These are phyloP conservation scores for Tetramorium simillimum DNA, from an alignment of 1,140 invertebrate genomes.

Conservation along the genomic window DNA sequence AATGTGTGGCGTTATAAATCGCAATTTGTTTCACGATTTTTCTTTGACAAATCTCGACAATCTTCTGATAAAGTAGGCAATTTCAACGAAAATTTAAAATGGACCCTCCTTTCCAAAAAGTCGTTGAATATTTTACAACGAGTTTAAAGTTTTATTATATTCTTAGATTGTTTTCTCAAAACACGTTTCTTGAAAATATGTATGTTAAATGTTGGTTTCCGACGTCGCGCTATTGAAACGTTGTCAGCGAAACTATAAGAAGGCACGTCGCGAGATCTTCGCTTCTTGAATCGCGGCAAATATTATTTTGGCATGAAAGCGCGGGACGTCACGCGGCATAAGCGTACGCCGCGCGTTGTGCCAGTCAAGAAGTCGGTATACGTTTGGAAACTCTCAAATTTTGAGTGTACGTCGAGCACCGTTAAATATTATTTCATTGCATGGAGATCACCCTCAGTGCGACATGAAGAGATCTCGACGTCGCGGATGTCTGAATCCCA, in stretches of 20 bases:
- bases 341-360: neutral
- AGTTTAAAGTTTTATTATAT: neutral
- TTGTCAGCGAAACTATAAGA: constrained; percentile 21
- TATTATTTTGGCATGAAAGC: constrained; percentile 16
- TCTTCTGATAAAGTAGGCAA: neutral
- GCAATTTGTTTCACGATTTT: constrained; percentile 6
- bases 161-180: neutral
- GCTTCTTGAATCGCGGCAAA: constrained; percentile 11
- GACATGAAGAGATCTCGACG: neutral
- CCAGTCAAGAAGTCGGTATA: constrained; percentile 2
- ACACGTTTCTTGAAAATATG: neutral
- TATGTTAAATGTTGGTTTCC: constrained; percentile 11
- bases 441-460: neutral
- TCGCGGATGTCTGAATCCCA: neutral
- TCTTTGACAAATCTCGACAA: neutral
- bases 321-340: neutral
- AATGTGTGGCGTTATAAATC: constrained; percentile 29
- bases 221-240: neutral
- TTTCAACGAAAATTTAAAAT: neutral
- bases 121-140: neutral
- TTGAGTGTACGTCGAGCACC: neutral
- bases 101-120: neutral
- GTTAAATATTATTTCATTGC: constrained; percentile 39
- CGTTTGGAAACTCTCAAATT: constrained; percentile 4
- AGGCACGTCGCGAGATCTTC: neutral